phyloP scores from a whole-genome alignment of 1,140 invertebrate genomes.

The Chrysoperla carnea region DNA sequence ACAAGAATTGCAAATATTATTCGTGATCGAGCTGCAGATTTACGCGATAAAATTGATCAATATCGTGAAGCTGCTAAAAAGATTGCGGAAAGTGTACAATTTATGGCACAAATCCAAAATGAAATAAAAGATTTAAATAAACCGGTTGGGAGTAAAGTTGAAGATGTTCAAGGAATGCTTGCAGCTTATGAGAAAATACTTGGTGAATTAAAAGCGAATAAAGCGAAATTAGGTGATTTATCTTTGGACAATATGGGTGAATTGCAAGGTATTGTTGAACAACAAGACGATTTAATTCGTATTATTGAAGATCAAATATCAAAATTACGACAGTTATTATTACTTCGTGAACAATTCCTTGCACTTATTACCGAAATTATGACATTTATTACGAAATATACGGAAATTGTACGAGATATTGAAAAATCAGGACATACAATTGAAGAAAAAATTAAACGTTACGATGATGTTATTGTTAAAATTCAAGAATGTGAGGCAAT shows the following conservation, averaged over 20 bases:
- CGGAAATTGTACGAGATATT: constrained; percentile 66
- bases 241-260: constrained; percentile 56
- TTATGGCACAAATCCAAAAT: constrained; percentile 61
- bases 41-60: constrained; percentile 59
- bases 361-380: constrained; percentile 72
- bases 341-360: constrained; percentile 73
- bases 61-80: constrained; percentile 59
- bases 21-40: constrained; percentile 47
- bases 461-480: constrained; percentile 66
- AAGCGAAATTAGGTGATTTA: constrained; percentile 57
- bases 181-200: constrained; percentile 62
- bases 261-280: constrained; percentile 54
- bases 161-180: constrained; percentile 65
- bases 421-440: constrained; percentile 61
- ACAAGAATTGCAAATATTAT: constrained; percentile 52
- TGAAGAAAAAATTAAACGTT: constrained; percentile 76
- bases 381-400: constrained; percentile 72
- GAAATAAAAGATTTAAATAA: constrained; percentile 67
- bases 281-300: constrained; percentile 69
- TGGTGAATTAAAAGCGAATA: constrained; percentile 61
- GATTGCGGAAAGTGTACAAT: constrained; percentile 60
- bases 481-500: constrained; percentile 81
- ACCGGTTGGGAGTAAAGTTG: constrained; percentile 67
- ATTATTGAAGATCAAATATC: constrained; percentile 70
- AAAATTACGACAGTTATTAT: constrained; percentile 52